A percentile compares a stretch with the other conserved stretches of the same genome.
Evolutionary conservation across 2,113 vertebrate species (phyloP).

Genomic region (Microcebus tavaratra): DNA sequence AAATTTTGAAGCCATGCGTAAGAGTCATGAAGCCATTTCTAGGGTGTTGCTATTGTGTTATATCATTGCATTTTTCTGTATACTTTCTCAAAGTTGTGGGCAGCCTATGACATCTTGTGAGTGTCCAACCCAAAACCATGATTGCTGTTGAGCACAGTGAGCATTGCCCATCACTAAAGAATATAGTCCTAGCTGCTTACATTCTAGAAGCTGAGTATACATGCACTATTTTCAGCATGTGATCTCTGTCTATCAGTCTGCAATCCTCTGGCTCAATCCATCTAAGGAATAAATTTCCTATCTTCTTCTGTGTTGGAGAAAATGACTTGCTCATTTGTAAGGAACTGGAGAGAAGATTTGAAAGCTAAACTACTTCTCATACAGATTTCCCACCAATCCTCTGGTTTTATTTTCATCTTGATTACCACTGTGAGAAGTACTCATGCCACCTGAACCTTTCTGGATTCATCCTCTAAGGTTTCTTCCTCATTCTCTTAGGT

Average conservation of each 20-base stretch:
- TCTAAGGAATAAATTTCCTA: neutral
- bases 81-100: neutral
- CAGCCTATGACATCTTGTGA: neutral
- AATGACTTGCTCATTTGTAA: neutral
- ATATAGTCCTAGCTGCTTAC: neutral
- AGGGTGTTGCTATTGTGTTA: neutral
- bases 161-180: neutral
- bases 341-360: neutral
- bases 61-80: neutral
- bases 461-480: neutral
- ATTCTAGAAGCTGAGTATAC: neutral
- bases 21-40: neutral
- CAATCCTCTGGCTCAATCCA: neutral
- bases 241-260: neutral
- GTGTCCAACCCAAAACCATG: neutral
- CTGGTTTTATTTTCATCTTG: neutral
- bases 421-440: neutral
- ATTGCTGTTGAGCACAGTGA: neutral
- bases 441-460: neutral
- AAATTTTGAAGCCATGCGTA: neutral
- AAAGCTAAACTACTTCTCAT: neutral
- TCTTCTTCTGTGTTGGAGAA: neutral
- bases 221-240: neutral
- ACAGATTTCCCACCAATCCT: neutral
- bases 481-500: neutral